Evolutionary conservation across 1,140 invertebrate genomes (phyloP), one percentile per base, ranked within the genome.

Genomic region (Helicorthomorpha holstii): DNA sequence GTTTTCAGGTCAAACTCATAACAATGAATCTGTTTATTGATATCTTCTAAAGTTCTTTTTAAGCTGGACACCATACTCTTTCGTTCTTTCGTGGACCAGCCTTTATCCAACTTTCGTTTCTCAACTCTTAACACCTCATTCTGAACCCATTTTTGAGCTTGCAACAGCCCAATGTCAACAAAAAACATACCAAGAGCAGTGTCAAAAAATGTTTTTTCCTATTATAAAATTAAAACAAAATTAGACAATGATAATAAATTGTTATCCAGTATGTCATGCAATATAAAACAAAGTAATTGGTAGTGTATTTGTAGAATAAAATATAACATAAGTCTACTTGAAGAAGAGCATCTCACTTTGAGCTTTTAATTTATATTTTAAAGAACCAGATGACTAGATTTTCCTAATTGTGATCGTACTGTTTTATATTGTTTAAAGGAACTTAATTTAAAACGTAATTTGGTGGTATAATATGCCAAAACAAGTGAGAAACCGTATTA

Each of bases 91-190:
- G 48, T 43, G 27, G 55, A 55, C 43, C 64, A 66, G 51, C 66
- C 63, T 56, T 62, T 64, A 25, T 68, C 61, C 14, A 68, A 60
- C 66, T 90, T 89, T 43, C 83, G 75, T 59, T 85, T 89, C 62
- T 93, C 85, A 58, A 86, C 80, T 53, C 83, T 78, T 44, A 94
- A 69, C 47, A 94, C 71, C 73, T 96, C 91, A 27, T 78, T 80
- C 70, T 95, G 90, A 4, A 94, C 90, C 66, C 79, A 86, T 65
- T 95, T 89, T 65, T 92, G 87, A 1, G 92, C 89, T 52, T 94
- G 73, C 65, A 85, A 88, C 48, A 87, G 73, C 7, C 92, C 91
- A 56, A 95, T 85, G 60, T 90, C 85, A 66, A 85, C 85, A 57
- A 95, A 87, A 64, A 95, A 90, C 64, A 89, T 88, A 2, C 90